A percentile compares a stretch with the other conserved stretches of the same genome.
Conservation (phyloP, 1,140 invertebrate species). For the Lordiphosa clarofinis region DNA sequence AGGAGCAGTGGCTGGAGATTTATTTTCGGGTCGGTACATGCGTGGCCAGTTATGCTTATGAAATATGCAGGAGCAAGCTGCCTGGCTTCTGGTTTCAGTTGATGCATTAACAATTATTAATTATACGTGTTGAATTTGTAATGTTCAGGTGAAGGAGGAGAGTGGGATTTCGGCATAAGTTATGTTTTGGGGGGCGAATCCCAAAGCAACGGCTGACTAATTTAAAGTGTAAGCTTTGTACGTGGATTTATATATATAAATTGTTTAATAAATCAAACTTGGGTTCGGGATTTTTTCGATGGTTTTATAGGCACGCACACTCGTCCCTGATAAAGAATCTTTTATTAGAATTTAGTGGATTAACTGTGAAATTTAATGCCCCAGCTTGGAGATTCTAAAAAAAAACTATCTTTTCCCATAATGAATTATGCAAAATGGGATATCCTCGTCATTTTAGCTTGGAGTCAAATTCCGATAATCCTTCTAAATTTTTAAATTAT, state of each 20-base stretch:
- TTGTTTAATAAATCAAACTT: not conserved
- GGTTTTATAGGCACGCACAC: too few relatives aligned
- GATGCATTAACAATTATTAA: constrained; percentile 40
- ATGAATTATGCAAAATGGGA: too few relatives aligned
- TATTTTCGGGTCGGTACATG: constrained; percentile 35
- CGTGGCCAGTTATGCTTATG: constrained; percentile 28
- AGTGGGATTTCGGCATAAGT: constrained; percentile 11
- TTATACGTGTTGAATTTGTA: constrained; percentile 6
- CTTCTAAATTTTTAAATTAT: too few relatives aligned
- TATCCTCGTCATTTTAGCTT: too few relatives aligned
- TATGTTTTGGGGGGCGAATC: not conserved
- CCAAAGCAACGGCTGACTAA: constrained; percentile 1
- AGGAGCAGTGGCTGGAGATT: constrained; percentile 11
- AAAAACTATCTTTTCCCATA: too few relatives aligned
- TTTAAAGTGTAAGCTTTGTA: constrained; percentile 20
- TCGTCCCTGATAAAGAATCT: too few relatives aligned
- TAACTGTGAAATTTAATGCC: too few relatives aligned
- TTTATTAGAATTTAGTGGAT: too few relatives aligned
- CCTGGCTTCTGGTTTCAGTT: constrained; percentile 19
- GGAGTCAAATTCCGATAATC: too few relatives aligned
- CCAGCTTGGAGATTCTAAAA: too few relatives aligned
- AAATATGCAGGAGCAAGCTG: constrained; percentile 34
- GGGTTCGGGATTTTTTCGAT: too few relatives aligned
- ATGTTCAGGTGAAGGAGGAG: not conserved
- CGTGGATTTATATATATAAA: not conserved